Base-by-base conservation (phyloP, 2,888 invertebrate species). In the Bhutanitis thaidina region DNA sequence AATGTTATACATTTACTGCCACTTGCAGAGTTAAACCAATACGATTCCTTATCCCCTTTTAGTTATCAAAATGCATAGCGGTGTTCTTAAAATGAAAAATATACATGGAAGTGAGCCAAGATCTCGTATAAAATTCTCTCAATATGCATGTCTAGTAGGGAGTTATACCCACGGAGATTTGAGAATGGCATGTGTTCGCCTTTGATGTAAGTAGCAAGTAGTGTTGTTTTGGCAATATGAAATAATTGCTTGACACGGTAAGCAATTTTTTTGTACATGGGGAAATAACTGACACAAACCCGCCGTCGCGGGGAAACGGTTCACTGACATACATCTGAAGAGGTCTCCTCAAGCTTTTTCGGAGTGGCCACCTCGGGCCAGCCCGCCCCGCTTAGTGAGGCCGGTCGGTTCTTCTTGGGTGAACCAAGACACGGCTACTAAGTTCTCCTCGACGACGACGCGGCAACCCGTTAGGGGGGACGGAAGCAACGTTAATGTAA, bases 61-160 rank as follows among this genome's bases (percentile, higher is more conserved):
- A 46, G 30, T 41, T 45, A 40, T 51, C 41, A 43, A 39, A 51
- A 46, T 46, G 45, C 45, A 46, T 39, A 14, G 41, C 36, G 41
- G 45, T 36, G 51, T 45, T 51, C 25, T 27, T 40, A 40, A 51
- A 46, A 51, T 40, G 51, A 45, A 51, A 51, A 51, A 51, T 46
- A 37, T 46, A 41, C 36, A 40, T 45, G 51, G 51, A 51, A 14
- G 16, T 29, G 30, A 41, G 51, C 51, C 51, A 51, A 51, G 45
- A 41, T 30, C 40, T 16, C n/a, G 49, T 36, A 34, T 40, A 29
- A 45, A 51, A 41, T 30, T 45, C 41, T 41, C 14, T 51, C 35
- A 46, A 36, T 27, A 45, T 50, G 35, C 36, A 25, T 7, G 36
- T 14, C 29, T 29, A 13, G n/a, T 20, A 20, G 27, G 12, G 29